These are phyloP conservation scores for Corbicula japonica DNA, from an alignment of 2,888 invertebrate species.

Conservation along the genomic window DNA sequence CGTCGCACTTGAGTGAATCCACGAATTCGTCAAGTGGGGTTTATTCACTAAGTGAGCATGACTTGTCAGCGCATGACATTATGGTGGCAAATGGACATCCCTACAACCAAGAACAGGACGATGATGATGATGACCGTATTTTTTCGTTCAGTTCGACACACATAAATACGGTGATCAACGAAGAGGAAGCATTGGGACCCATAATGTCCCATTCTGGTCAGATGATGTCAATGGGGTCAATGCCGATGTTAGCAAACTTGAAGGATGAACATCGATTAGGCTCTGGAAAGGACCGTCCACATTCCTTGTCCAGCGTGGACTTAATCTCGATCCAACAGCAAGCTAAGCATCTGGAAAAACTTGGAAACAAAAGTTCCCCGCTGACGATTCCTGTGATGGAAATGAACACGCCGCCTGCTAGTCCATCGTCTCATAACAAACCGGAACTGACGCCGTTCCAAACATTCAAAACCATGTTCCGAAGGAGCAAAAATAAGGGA, in stretches of 20 bases:
- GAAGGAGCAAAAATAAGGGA: constrained; percentile 78
- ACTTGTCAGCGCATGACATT: constrained; percentile 31
- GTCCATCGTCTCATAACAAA: constrained; percentile 58
- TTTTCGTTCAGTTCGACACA: constrained; percentile 66
- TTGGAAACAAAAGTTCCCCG: constrained; percentile 1
- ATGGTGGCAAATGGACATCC: constrained; percentile 24
- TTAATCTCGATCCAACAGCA: constrained; percentile 61
- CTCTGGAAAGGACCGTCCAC: constrained; percentile 74
- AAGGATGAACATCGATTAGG: constrained; percentile 54
- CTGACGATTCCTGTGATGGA: constrained; percentile 34
- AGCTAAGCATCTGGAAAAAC: constrained; percentile 49
- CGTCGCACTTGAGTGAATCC: constrained; percentile 52
- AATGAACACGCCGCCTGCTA: constrained; percentile 45
- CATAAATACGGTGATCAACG: constrained; percentile 62
- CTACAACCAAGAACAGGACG: constrained; percentile 33
- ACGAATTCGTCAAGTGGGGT: constrained; percentile 51
- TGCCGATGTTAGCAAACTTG: constrained; percentile 68
- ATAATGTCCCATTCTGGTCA: constrained; percentile 48
- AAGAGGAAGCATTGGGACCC: constrained; percentile 54
- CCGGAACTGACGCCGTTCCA: constrained; percentile 78
- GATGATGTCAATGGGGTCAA: constrained; percentile 71
- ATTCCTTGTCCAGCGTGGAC: constrained; percentile 78
- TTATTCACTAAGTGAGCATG: constrained; percentile 56
- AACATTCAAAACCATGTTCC: constrained; percentile 79
- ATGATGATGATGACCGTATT: constrained; percentile 60